Base-by-base conservation (phyloP, 53 echinoderm and acorn worm species). In the Henricia sp. region DNA sequence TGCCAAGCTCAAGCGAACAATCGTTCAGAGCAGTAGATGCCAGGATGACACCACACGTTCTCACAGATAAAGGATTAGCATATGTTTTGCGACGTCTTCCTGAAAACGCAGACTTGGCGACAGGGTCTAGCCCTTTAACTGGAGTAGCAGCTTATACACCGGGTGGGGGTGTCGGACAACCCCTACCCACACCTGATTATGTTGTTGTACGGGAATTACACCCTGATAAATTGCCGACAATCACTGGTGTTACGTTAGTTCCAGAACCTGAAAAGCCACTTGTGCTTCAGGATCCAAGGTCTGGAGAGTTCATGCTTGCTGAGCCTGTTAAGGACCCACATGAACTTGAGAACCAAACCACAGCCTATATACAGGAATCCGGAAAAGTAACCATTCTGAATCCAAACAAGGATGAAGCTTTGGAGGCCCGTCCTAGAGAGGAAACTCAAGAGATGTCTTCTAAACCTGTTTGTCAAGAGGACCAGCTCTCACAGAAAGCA, bases 231-330 rank as follows among this genome's bases (percentile, higher is more conserved):
- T 4, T 75, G 51, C 86, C 86, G 52, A 37, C 50, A n/a, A 42
- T 86, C 1, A 53, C 60, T 39, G 76, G 66, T 28, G 32, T 52
- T 37, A 65, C 67, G 54, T 67, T 56, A 14, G 53, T 73, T 48
- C 40, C 52, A 29, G 75, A 16, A 10, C 35, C 64, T 5, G 29
- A 37, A 19, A 67, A 75, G 21, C 88, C 89, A 50, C 62, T 94
- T 1, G 70, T 91, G 8, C 83, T 94, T 63, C 72, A 82, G 55
- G 94, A 94, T 50, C 91, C 91, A 10, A 74, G 67, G 82, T 75
- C 90, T 67, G 91, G 91, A 65, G 55, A 87, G 19, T 74, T 85
- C 39, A 54, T 82, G 71, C 68, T 73, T 86, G 94, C 94, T 64
- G 57, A 85, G 42, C 94, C 94, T 55, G 94, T 87, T 21, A 88